These are phyloP conservation scores for Okapia johnstoni DNA, from an alignment of 2,113 vertebrate genomes.

Conservation along the genomic window DNA sequence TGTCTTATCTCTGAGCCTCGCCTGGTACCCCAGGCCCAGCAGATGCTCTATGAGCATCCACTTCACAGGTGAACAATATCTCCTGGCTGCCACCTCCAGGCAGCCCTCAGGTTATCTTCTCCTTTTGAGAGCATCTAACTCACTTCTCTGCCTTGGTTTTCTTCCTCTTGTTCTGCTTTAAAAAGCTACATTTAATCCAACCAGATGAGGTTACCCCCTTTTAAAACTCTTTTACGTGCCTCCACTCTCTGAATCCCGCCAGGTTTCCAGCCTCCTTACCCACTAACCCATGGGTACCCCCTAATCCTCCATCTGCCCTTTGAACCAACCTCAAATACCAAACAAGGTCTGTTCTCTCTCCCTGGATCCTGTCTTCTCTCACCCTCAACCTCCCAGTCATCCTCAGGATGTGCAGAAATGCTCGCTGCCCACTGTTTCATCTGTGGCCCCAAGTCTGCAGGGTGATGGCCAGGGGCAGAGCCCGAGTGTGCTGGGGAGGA, in stretches of 20 bases:
- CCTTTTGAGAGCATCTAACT: rapidly evolving
- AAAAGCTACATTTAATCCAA: background rate
- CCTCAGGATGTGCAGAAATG: background rate
- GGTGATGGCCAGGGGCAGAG: background rate
- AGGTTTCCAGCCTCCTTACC: background rate
- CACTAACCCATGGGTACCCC: background rate
- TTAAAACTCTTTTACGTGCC: background rate
- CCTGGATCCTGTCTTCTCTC: background rate
- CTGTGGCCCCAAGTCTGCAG: background rate
- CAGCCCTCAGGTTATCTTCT: too few relatives aligned
- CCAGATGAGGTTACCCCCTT: background rate
- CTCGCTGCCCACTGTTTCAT: background rate
- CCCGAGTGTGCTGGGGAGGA: background rate
- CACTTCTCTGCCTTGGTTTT: background rate
- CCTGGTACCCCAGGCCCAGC: background rate
- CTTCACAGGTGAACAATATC: background rate
- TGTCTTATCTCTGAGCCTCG: background rate
- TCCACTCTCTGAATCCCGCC: background rate
- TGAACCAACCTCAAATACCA: background rate
- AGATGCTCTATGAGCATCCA: background rate
- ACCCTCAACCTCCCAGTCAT: background rate
- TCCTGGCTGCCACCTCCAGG: background rate
- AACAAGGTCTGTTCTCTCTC: background rate
- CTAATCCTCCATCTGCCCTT: background rate
- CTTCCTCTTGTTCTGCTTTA: background rate